phyloP scores from a whole-genome alignment of 1,140 invertebrate genomes.

The Aphaenogaster ashmeadi region DNA sequence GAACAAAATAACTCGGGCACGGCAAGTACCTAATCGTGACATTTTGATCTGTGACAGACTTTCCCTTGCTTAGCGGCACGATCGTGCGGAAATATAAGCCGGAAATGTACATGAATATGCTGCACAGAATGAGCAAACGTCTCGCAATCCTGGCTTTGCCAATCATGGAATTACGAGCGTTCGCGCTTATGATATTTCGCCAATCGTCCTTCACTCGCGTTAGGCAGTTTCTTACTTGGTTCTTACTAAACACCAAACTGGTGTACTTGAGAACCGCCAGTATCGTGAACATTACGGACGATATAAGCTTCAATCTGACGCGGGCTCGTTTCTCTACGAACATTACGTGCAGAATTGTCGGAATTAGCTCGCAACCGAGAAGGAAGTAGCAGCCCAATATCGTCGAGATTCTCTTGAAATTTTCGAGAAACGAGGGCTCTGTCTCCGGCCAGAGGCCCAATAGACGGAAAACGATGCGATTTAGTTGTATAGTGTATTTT shows the following conservation, averaged over 20 bases:
- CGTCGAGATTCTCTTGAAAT: neutral
- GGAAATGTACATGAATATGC: slow-evolving; percentile 54
- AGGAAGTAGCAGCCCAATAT: slow-evolving; percentile 21
- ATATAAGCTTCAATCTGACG: slow-evolving; percentile 74
- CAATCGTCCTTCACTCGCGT: slow-evolving; percentile 77
- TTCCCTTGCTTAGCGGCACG: slow-evolving; percentile 41
- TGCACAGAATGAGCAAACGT: slow-evolving; percentile 35
- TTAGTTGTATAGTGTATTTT: slow-evolving; percentile 29
- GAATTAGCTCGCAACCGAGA: slow-evolving; percentile 33
- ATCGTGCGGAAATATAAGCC: slow-evolving; percentile 46
- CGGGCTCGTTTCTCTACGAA: slow-evolving; percentile 68
- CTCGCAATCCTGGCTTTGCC: slow-evolving; percentile 30
- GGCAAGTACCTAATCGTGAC: slow-evolving; percentile 60
- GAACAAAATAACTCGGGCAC: slow-evolving; percentile 70
- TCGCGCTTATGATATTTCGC: slow-evolving; percentile 51
- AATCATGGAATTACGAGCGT: slow-evolving; percentile 41
- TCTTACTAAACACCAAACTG: slow-evolving; percentile 62
- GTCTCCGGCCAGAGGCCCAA: slow-evolving; percentile 47
- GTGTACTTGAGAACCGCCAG: slow-evolving; percentile 78
- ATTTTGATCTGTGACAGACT: slow-evolving; percentile 34
- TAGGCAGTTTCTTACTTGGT: slow-evolving; percentile 72
- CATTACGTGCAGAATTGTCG: slow-evolving; percentile 24
- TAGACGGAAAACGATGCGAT: slow-evolving; percentile 29
- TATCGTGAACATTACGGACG: slow-evolving; percentile 75
- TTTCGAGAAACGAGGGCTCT: neutral